Evolutionary conservation across 2,888 invertebrate genomes (phyloP).

Genomic region (Apodemia zela): DNA sequence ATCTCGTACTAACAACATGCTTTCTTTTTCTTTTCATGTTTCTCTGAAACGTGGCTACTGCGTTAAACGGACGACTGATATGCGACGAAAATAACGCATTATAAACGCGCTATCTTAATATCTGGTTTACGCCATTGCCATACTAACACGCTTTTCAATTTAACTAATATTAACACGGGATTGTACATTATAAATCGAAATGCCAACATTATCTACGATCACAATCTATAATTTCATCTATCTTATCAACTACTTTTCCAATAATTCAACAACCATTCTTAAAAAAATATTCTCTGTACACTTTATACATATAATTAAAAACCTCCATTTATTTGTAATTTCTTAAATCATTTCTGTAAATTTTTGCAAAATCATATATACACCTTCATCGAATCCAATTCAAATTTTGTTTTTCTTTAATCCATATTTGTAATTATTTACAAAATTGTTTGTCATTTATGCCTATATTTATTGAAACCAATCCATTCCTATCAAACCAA

Average conservation of each 20-base stretch:
- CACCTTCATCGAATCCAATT: neutral
- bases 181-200: conserved; percentile 29
- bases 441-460: neutral
- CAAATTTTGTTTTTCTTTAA: neutral
- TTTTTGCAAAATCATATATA: too few relatives aligned
- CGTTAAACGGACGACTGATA: conserved; percentile 49
- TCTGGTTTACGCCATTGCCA: conserved; percentile 76
- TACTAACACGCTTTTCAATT: conserved; percentile 68
- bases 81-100: conserved; percentile 63
- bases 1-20: conserved; percentile 75
- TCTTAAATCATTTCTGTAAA: too few relatives aligned
- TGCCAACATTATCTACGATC: neutral
- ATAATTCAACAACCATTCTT: neutral
- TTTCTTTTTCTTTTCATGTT: conserved; percentile 80
- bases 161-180: conserved; percentile 33
- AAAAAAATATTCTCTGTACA: neutral
- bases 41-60: conserved; percentile 77
- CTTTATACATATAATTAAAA: neutral
- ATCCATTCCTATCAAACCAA: conserved; percentile 18
- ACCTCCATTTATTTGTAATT: neutral
- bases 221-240: neutral
- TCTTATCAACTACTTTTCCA: neutral
- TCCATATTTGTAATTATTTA: neutral
- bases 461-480: neutral
- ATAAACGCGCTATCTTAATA: conserved; percentile 64